Conservation (phyloP, 2,113 vertebrate genomes). For the Scopus umbretta region DNA sequence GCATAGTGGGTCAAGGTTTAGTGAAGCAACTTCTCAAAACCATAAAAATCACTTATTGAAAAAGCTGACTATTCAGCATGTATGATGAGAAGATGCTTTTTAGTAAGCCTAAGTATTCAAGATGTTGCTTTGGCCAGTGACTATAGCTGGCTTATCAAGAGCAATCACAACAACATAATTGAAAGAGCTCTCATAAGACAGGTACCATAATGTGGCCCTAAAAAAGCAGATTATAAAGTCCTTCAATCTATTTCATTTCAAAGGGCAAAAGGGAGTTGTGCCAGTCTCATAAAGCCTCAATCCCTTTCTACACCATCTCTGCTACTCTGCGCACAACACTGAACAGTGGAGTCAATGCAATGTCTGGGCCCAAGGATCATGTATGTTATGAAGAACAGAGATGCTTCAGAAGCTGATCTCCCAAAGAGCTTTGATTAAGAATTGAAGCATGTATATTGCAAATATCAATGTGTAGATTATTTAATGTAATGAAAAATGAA, state of each 20-base stretch:
- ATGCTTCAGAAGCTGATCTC: background rate
- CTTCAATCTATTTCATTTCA: background rate
- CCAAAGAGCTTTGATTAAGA: background rate
- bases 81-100: background rate
- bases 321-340: background rate
- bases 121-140: background rate
- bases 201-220: background rate
- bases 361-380: background rate
- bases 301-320: background rate
- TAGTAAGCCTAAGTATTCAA: background rate
- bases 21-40: conserved; percentile 37
- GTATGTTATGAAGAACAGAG: background rate
- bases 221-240: background rate
- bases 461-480: background rate
- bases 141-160: background rate
- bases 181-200: background rate
- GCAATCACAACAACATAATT: background rate
- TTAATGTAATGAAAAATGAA: background rate
- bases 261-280: background rate
- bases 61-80: background rate
- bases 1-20: conserved; percentile 40
- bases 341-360: background rate
- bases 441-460: background rate
- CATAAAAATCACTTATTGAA: conserved; percentile 38
- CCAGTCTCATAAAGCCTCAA: background rate